Evolutionary conservation across 2,797 vertebrate species (phyloP), one percentile per base, ranked within the genome.

Genomic region (Danionella dracula): DNA sequence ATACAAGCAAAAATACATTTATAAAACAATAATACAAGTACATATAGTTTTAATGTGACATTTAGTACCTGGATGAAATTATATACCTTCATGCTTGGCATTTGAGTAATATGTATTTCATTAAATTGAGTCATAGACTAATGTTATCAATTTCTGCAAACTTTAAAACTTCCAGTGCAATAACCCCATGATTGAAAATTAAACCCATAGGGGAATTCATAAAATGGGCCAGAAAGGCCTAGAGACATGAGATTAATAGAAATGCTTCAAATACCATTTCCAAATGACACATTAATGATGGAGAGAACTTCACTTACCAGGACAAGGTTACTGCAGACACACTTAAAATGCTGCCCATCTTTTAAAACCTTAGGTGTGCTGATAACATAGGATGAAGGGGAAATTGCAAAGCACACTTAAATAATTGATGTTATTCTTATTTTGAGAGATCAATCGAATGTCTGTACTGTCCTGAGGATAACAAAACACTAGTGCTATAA

Each of bases 221-320:
- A 32, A 76, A 75, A 64, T 71, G 65, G 74, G 76, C 71, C 76
- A 75, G 42, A 29, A 50, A 51, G 57, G 60, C 67, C 42, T 68
- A 19, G 63, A 74, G 50, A 63, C 72, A 29, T n/a, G 29, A n/a
- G 41, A 51, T 74, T 76, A 74, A 76, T 67, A 69, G 56, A 54
- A 70, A 72, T 38, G 64, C 45, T 53, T 76, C 63, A 40, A 56
- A 69, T 68, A 29, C 31, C 45, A 65, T 60, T 76, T 66, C 56
- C 44, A 65, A 19, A 51, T 57, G 46, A 72, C 67, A 63, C 44
- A 17, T 74, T 74, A 63, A 59, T 73, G 37, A 59, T 73, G 37
- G 50, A 7, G 17, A 21, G 21, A 46, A 53, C 4, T n/a, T 4
- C 32, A 48, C 27, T 20, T 10, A 34, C 10, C 1, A n/a, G 16